Conservation (phyloP, 2,888 invertebrate genomes). For the Agrypnus murinus region DNA sequence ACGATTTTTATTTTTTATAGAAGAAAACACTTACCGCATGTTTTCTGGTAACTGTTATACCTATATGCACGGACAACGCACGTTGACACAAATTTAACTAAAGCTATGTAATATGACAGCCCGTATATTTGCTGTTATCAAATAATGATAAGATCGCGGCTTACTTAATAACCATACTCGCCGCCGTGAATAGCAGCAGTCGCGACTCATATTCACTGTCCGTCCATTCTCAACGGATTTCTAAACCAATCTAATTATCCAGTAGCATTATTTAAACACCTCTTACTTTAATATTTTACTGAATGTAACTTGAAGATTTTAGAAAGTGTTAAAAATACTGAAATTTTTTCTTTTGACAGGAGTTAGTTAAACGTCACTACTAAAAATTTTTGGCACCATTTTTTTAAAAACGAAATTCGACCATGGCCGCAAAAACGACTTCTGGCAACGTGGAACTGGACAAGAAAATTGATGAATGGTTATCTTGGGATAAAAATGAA, state of each 20-base stretch:
- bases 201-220: conserved; percentile 27
- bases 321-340: conserved; percentile 35
- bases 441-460: conserved; percentile 76
- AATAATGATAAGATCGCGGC: conserved; percentile 52
- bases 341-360: conserved; percentile 27
- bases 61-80: conserved; percentile 42
- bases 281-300: conserved; percentile 15
- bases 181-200: conserved; percentile 24
- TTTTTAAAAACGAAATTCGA: not conserved
- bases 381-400: conserved; percentile 17
- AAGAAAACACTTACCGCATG: conserved; percentile 48
- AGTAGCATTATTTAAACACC: conserved; percentile 18
- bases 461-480: conserved; percentile 81
- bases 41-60: conserved; percentile 40
- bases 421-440: conserved; percentile 13
- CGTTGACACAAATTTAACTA: conserved; percentile 48
- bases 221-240: conserved; percentile 17
- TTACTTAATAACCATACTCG: conserved; percentile 49
- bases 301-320: not conserved
- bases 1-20: too few relatives aligned
- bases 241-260: conserved; percentile 16
- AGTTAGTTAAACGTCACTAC: not conserved
- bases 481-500: conserved; percentile 84
- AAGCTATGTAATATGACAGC: conserved; percentile 39
- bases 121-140: conserved; percentile 51